Conservation (phyloP, 2,113 vertebrate genomes). For the Chloropsis cyanopogon region DNA sequence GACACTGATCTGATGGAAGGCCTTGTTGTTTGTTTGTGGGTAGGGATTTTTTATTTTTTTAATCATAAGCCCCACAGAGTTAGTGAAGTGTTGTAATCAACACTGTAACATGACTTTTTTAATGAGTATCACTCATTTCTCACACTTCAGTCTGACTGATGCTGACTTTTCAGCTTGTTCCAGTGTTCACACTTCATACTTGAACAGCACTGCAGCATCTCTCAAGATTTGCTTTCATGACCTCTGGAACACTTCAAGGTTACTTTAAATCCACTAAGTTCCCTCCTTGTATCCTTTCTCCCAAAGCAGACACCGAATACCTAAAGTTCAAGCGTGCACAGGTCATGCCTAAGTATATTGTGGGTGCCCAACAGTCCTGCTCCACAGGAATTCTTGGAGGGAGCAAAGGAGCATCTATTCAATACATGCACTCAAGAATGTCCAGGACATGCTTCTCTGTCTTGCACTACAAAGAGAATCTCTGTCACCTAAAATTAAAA, state of each 20-base stretch:
- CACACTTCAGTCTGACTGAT: neutral
- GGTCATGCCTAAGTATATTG: neutral
- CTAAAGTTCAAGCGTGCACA: neutral
- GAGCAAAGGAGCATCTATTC: neutral
- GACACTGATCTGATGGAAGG: neutral
- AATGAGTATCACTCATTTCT: neutral
- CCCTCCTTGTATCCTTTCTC: neutral
- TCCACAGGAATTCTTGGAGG: neutral
- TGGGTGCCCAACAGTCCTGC: neutral
- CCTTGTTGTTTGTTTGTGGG: neutral
- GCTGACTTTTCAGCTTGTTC: neutral
- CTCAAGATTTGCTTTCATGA: neutral
- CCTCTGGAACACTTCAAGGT: neutral
- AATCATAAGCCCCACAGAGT: neutral
- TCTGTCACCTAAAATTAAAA: neutral
- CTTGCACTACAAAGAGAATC: neutral
- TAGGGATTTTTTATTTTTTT: neutral
- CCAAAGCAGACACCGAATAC: neutral
- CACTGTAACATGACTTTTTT: accelerated
- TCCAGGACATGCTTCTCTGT: neutral
- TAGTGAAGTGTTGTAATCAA: neutral
- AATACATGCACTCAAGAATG: accelerated
- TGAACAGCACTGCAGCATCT: neutral
- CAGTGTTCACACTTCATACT: neutral
- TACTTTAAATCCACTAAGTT: neutral